Evolutionary conservation across 1,140 invertebrate species (phyloP), one percentile per base, ranked within the genome.

Genomic region (Papilio glaucus): DNA sequence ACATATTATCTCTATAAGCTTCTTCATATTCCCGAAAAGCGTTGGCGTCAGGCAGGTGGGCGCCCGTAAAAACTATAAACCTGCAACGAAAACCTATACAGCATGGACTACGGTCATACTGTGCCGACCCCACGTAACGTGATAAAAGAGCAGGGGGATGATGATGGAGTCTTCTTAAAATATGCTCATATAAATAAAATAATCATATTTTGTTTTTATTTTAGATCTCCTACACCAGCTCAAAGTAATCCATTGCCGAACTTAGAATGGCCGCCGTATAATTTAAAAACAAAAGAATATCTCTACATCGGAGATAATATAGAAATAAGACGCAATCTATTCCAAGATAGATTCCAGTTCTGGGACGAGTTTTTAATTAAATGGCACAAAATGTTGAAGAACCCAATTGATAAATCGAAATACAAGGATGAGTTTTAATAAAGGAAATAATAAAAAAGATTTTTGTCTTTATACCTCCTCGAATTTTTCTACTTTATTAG

Each of bases 221-320:
- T 24, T n/a, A 67, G 63, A 41, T 15, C 9, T 42, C 39, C 63
- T 24, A 42, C 63, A 26, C 63, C 63, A 41, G 38, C 5, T 8
- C 18, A 67, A 42, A 67, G 13, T 41, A 67, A 67, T 67, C 63
- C 63, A 24, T 67, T 67, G 38, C 38, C 42, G 10, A 41, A 26
- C 10, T 5, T 67, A 0, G 21, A 41, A 67, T 67, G 63, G 63
- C 63, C 63, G 37, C 13, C 15, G 37, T 67, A 67, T 26, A 67
- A 67, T 26, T 42, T 67, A 21, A 21, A 67, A 67, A 41, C 63
- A 24, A 67, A 67, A 67, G 63, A 67, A 67, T 67, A 67, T 42
- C 38, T 67, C 4, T 21, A 67, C 39, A 67, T 67, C 12, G 38
- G 15, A 13, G 24, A 13, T 12, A 41, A 67, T 26, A 42, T 67